phyloP scores from a whole-genome alignment of 2,888 invertebrate genomes.

The Himalopsyche tibetana region DNA sequence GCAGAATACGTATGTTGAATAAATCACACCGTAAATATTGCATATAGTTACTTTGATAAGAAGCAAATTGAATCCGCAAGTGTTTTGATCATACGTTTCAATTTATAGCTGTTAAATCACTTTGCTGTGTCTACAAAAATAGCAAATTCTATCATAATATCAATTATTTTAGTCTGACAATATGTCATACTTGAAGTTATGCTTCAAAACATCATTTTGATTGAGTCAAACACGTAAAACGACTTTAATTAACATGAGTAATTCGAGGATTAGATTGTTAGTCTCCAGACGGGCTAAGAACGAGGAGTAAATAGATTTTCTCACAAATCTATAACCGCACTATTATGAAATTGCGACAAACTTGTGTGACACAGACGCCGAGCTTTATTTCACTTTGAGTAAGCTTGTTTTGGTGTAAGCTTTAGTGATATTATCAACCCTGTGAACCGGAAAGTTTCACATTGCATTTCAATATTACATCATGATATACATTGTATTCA shows the following conservation, averaged over 20 bases:
- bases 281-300: background rate
- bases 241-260: slow-evolving; percentile 32
- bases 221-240: slow-evolving; percentile 4
- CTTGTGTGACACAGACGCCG: background rate
- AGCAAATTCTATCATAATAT: background rate
- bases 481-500: no score
- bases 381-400: slow-evolving; percentile 3
- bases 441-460: background rate
- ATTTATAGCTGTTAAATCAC: no score
- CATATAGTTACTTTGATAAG: no score
- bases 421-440: background rate
- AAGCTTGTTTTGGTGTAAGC: background rate
- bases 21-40: no score
- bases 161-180: background rate
- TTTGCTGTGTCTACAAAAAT: slow-evolving; percentile 1
- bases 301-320: slow-evolving; percentile 16
- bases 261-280: background rate
- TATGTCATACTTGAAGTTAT: background rate
- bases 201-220: slow-evolving; percentile 4
- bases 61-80: no score
- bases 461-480: no score
- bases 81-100: no score
- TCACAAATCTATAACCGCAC: slow-evolving; percentile 27
- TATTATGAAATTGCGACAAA: slow-evolving; percentile 29
- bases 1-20: no score